phyloP scores from a whole-genome alignment of 2,113 vertebrate genomes.

The Stomatorhinus ivindoensis region DNA sequence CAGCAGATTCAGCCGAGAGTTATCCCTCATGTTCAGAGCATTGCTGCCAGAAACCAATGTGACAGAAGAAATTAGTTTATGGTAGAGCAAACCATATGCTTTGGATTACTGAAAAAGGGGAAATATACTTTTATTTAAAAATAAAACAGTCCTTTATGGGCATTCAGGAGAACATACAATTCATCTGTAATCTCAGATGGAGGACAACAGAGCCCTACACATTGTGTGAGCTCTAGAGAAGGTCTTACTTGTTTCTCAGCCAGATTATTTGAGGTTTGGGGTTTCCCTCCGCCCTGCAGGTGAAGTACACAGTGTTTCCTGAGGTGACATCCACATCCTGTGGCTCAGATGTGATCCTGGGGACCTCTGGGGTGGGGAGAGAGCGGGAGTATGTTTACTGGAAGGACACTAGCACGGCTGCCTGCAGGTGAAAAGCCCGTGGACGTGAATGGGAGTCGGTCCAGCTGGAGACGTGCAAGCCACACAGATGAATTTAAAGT shows the following conservation, averaged over 20 bases:
- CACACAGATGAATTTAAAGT: background rate
- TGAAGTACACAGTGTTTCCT: constrained; percentile 97
- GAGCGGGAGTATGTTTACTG: constrained; percentile 25
- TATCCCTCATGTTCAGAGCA: constrained; percentile 86
- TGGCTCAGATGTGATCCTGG: constrained; percentile 93
- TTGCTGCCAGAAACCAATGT: constrained; percentile 56
- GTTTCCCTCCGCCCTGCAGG: constrained; percentile 93
- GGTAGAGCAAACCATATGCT: background rate
- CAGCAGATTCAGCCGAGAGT: constrained; percentile 86
- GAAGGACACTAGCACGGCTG: background rate
- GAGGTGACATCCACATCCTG: constrained; percentile 91
- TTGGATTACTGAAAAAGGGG: constrained; percentile 33
- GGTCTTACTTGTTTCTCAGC: constrained; percentile 92
- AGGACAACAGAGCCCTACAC: background rate
- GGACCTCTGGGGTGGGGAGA: constrained; percentile 69
- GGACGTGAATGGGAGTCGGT: background rate
- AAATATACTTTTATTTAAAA: background rate
- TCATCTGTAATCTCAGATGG: constrained; percentile 33
- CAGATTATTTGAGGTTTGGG: constrained; percentile 99
- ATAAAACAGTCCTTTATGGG: background rate
- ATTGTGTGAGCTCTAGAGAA: background rate
- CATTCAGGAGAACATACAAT: background rate
- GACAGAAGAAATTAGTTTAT: background rate
- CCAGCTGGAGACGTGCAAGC: background rate
- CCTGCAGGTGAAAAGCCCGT: background rate